Evolutionary conservation across 2,888 invertebrate genomes (phyloP), one percentile per base, ranked within the genome.

Genomic region (Amphipyra berbera): DNA sequence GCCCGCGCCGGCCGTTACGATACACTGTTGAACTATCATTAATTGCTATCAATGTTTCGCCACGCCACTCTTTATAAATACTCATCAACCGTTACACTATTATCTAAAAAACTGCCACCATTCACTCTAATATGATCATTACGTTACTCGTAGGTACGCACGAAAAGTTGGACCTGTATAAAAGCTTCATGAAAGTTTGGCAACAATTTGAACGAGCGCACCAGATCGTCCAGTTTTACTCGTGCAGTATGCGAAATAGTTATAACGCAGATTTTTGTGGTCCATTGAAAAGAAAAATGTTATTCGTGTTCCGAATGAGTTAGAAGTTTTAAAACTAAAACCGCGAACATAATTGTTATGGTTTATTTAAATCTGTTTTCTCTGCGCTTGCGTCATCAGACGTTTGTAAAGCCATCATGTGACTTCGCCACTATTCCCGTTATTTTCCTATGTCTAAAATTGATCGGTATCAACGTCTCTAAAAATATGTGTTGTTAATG

Each of bases 341-440:
- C 80, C 82, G 68, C 77, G 55, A 78, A 70, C 84, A 85, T 86
- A 73, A 89, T 91, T 90, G 87, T 91, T 88, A 89, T 88, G 83
- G 86, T 85, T 88, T 89, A 89, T 93, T 91, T 88, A 88, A 90
- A 90, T 87, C 84, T 88, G 85, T 87, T 89, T 88, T 78, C 83
- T 79, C 68, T 70, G 71, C 82, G 77, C 60, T 84, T 88, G 90
- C 92, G 93, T 91, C 91, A 91, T 69, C 76, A 76, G 81, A 67
- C 84, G 83, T 87, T 86, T 88, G 86, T 83, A 66, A 67, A 72
- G 65, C 71, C 77, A 83, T 92, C 94, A 93, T 93, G 92, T 94
- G 94, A 93, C 88, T 84, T 67, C 68, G 52, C 83, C 78, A 76
- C 68, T 65, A 81, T 83, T 81, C 82, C 83, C 73, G 85, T 85